phyloP scores from a whole-genome alignment of 2,113 vertebrate species.

The Hippocampus guttulatus region DNA sequence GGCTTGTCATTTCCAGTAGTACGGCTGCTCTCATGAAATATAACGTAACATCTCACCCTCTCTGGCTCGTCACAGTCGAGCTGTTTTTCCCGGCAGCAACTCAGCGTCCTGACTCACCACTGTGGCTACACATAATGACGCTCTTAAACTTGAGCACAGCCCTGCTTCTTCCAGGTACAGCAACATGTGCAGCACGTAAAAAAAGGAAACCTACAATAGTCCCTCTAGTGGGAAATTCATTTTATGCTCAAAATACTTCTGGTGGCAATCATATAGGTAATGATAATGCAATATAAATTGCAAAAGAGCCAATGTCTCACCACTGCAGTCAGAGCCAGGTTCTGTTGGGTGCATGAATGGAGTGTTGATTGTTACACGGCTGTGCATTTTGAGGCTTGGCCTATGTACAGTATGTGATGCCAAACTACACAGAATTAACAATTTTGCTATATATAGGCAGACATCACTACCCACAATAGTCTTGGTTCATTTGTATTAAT shows the following conservation, averaged over 20 bases:
- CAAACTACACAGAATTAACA: not conserved
- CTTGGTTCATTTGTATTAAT: not conserved
- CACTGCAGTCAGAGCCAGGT: not conserved
- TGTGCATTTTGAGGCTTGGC: not conserved
- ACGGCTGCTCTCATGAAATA: conserved; percentile 11
- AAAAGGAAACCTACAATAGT: not conserved
- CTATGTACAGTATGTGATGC: not conserved
- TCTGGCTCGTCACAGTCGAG: conserved; percentile 47
- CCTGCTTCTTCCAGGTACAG: conserved; percentile 44
- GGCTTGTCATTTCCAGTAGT: conserved; percentile 27
- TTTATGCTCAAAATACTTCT: not conserved
- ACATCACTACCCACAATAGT: too few relatives aligned
- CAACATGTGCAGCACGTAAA: not conserved
- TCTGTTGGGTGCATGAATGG: not conserved
- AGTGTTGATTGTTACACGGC: not conserved
- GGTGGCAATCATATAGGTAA: not conserved
- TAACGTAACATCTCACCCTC: conserved; percentile 14
- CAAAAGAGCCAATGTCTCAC: not conserved
- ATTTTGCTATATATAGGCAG: too few relatives aligned
- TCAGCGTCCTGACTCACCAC: conserved; percentile 60
- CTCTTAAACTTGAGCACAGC: conserved; percentile 36
- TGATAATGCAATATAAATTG: not conserved
- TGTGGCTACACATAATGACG: conserved; percentile 53
- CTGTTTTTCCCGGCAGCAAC: conserved; percentile 57
- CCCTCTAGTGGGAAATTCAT: not conserved